These are phyloP conservation scores for Diarsia dahlii DNA, from an alignment of 2,888 invertebrate species.

Conservation along the genomic window DNA sequence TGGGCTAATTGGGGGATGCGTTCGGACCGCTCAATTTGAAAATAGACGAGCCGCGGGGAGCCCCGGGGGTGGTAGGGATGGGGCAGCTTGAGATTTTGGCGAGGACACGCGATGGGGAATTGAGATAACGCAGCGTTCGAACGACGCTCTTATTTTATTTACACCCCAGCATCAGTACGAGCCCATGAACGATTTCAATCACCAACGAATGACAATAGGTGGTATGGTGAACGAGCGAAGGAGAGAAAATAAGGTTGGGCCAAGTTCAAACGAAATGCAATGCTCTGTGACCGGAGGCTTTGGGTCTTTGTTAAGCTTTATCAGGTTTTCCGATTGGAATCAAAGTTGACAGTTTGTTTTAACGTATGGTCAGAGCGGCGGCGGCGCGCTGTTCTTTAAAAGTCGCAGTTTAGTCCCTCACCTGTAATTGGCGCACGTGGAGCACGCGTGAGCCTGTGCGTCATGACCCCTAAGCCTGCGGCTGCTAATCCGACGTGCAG, in stretches of 20 bases:
- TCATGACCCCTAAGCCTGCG: constrained; percentile 22
- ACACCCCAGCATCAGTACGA: constrained; percentile 1
- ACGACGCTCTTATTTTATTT: constrained; percentile 33
- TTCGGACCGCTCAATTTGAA: constrained; percentile 78
- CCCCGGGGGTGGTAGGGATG: not conserved
- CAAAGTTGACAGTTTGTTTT: constrained; percentile 23
- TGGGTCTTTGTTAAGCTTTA: constrained; percentile 4
- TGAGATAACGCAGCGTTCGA: constrained; percentile 41
- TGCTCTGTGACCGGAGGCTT: not conserved
- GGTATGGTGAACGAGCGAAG: not conserved
- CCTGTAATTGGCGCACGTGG: constrained; percentile 26
- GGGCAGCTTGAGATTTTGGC: constrained; percentile 65
- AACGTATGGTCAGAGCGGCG: not conserved
- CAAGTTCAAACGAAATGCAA: constrained; percentile 17
- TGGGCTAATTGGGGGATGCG: constrained; percentile 82
- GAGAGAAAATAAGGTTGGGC: constrained; percentile 3
- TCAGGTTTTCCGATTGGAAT: constrained; percentile 11
- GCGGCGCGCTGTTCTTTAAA: constrained; percentile 12
- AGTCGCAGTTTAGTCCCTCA: constrained; percentile 5
- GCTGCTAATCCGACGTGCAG: constrained; percentile 50
- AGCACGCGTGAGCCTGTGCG: not conserved
- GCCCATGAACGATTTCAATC: constrained; percentile 18
- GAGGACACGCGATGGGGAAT: constrained; percentile 49
- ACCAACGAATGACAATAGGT: constrained; percentile 20
- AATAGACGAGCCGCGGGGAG: constrained; percentile 65